phyloP scores from a whole-genome alignment of 2,888 invertebrate genomes.

The Drosophila dives region DNA sequence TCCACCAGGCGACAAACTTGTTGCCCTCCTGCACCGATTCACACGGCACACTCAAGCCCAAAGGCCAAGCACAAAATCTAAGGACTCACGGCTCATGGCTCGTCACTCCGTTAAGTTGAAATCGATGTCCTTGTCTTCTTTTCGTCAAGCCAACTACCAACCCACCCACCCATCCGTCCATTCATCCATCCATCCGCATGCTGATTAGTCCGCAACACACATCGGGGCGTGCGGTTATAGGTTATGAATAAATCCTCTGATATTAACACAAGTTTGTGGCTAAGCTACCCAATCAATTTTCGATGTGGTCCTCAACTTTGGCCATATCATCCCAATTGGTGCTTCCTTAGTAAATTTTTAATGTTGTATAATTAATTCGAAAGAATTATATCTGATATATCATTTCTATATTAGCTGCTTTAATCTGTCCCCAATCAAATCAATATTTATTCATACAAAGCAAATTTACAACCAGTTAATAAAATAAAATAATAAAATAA shows the following conservation, averaged over 20 bases:
- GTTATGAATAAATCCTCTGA: background rate
- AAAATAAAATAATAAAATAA: too few relatives aligned
- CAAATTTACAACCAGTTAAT: background rate
- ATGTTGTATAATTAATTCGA: background rate
- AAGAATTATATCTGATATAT: background rate
- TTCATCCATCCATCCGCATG: slow-evolving; percentile 4
- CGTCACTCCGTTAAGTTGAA: slow-evolving; percentile 44
- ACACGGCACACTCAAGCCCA: slow-evolving; percentile 22
- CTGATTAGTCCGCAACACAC: slow-evolving; percentile 30
- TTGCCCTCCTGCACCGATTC: slow-evolving; percentile 61
- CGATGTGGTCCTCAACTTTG: background rate
- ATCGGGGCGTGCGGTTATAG: slow-evolving; percentile 19
- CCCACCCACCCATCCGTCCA: too few relatives aligned
- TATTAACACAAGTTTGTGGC: slow-evolving; percentile 10
- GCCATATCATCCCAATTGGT: background rate
- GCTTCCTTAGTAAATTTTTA: background rate
- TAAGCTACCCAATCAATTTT: slow-evolving; percentile 13
- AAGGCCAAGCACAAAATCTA: background rate
- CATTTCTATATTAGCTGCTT: background rate
- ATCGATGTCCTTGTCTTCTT: slow-evolving; percentile 61
- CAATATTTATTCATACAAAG: background rate
- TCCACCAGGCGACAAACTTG: slow-evolving; percentile 71
- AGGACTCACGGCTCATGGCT: slow-evolving; percentile 9
- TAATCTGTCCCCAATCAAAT: too few relatives aligned
- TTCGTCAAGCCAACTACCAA: slow-evolving; percentile 36